Percentiles rank a stretch among this genome's conserved stretches.
Conservation (phyloP, 2,113 vertebrate species). For the Dasyurus viverrinus region DNA sequence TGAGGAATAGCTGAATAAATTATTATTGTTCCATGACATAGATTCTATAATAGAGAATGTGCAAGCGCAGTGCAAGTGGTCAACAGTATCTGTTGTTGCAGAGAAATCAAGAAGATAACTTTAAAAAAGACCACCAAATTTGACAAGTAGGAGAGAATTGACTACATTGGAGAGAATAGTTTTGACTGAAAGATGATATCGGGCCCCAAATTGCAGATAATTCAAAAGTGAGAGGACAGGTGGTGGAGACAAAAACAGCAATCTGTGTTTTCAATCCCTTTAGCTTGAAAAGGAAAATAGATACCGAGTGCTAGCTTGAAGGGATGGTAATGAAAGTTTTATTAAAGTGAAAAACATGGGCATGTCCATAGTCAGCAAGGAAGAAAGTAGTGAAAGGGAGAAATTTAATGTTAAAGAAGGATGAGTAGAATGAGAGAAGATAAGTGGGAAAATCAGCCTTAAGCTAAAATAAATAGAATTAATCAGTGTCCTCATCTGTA, state of each 20-base stretch:
- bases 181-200: not conserved
- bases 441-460: not conserved
- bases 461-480: not conserved
- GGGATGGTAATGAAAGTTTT: not conserved
- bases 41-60: too few species aligned
- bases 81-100: not conserved
- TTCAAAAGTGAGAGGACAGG: not conserved
- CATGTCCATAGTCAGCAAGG: not conserved
- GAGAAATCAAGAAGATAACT: not conserved
- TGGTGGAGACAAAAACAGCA: not conserved
- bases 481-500: not conserved
- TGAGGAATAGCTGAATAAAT: too few species aligned
- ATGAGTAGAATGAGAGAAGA: not conserved
- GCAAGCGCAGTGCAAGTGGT: not conserved
- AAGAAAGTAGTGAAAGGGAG: not conserved
- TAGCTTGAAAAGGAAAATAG: not conserved
- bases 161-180: not conserved
- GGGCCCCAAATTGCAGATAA: not conserved
- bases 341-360: not conserved
- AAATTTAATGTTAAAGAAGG: not conserved
- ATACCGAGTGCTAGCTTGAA: not conserved
- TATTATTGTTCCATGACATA: too few species aligned
- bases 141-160: not conserved
- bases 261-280: not conserved
- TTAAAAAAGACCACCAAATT: not conserved